Base-by-base conservation (phyloP, 1,140 invertebrate genomes). In the Idris sp. region DNA sequence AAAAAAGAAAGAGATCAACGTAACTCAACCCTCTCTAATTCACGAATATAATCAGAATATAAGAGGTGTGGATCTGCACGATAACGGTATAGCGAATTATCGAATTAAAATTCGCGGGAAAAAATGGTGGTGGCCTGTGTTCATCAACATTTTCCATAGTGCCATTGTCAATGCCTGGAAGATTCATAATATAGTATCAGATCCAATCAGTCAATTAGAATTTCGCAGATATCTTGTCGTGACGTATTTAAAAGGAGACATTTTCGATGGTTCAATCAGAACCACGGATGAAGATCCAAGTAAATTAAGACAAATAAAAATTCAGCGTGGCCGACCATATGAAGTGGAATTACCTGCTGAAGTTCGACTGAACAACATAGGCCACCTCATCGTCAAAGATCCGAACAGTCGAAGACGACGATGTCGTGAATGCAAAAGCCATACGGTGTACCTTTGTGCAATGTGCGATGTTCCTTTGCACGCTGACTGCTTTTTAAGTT, bases 171-270 rank as follows among this genome's bases (percentile, higher is more conserved):
- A n/a, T n/a, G n/a, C n/a, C n/a, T n/a, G n/a, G n/a, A n/a, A n/a
- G n/a, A n/a, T n/a, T n/a, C n/a, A n/a, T n/a, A n/a, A n/a, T n/a
- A n/a, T n/a, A n/a, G n/a, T n/a, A n/a, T n/a, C n/a, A n/a, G n/a
- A n/a, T n/a, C n/a, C n/a, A n/a, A n/a, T n/a, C n/a, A n/a, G n/a
- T n/a, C n/a, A 51, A 36, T 11, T 51, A 1, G 30, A 35, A 6
- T 51, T 51, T 9, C 46, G 31, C 1, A 30, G 31, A 5, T 35
- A 35, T 9, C 8, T 51, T 35, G 46, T 51, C 7, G 3, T 51
- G 31, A 33, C 30, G 5, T 33, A 33, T 22, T 36, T 51, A 22
- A 51, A 51, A 51, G 31, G 46, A 35, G 16, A 51, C 18, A n/a
- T 51, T 22, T 51, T 51, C 3, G 9, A 19, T 36, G 28, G 31